A percentile compares a stretch with the other conserved stretches of the same genome.
These are phyloP conservation scores for Gnathonemus echidnorhynchus DNA, from an alignment of 2,113 vertebrate species.

Conservation along the genomic window DNA sequence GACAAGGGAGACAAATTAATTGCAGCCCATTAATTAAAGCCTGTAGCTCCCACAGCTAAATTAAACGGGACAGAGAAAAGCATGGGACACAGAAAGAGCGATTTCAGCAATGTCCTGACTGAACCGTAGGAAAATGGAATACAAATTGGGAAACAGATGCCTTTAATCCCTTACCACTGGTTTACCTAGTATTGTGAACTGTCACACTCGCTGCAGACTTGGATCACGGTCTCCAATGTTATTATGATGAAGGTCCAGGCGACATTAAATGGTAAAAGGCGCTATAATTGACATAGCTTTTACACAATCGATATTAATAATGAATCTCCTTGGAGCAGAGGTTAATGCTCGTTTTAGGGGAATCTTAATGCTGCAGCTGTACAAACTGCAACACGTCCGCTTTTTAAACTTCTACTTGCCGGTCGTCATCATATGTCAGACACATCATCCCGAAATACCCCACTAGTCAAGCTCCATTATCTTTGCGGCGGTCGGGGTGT, in stretches of 20 bases:
- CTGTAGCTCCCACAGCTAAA: slow-evolving; percentile 30
- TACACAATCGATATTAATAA: background rate
- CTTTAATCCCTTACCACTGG: background rate
- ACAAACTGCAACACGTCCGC: background rate
- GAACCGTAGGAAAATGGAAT: background rate
- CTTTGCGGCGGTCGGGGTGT: background rate
- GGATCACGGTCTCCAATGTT: background rate
- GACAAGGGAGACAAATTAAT: slow-evolving; percentile 38
- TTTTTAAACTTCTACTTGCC: background rate
- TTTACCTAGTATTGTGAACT: background rate
- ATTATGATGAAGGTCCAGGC: background rate
- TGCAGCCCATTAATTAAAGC: slow-evolving; percentile 40
- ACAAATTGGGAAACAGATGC: background rate
- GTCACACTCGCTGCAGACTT: background rate
- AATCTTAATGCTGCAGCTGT: background rate
- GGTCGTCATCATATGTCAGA: background rate
- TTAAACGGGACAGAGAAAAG: slow-evolving; percentile 27
- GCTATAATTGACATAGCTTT: background rate
- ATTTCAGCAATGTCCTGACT: background rate
- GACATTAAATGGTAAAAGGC: background rate
- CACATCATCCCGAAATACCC: background rate
- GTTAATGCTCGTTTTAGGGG: background rate
- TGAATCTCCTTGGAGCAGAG: background rate
- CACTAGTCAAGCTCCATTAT: background rate
- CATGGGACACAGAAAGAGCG: background rate